Evolutionary conservation across 2,888 invertebrate species (phyloP).

Genomic region (Lathronympha strigana): DNA sequence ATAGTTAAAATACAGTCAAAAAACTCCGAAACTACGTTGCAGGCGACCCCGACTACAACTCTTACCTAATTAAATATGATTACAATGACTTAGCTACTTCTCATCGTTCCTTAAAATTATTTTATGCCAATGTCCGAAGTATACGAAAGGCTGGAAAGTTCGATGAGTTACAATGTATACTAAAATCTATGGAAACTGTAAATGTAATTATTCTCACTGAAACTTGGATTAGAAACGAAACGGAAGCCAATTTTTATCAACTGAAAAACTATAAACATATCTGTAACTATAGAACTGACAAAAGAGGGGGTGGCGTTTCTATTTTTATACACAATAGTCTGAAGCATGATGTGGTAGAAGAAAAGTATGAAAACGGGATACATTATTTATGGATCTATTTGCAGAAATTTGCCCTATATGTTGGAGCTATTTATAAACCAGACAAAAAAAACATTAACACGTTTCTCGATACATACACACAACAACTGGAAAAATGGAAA

Average conservation of each 20-base stretch:
- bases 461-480: not conserved
- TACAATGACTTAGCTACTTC: too few species aligned
- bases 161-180: too few species aligned
- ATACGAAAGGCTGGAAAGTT: too few species aligned
- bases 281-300: conserved; percentile 15
- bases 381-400: conserved; percentile 21
- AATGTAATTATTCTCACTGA: conserved; percentile 10
- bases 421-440: conserved; percentile 19
- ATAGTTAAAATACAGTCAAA: too few species aligned
- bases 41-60: too few species aligned
- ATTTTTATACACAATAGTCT: not conserved
- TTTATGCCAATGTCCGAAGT: too few species aligned
- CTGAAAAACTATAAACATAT: conserved; percentile 16
- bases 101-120: too few species aligned
- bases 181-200: too few species aligned
- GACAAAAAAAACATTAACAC: conserved; percentile 2
- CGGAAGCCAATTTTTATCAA: not conserved
- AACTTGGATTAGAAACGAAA: conserved; percentile 22
- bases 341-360: not conserved
- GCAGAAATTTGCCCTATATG: not conserved
- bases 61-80: too few species aligned
- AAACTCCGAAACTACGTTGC: too few species aligned
- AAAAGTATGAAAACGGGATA: not conserved
- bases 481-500: not conserved
- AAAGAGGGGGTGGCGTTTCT: not conserved